These are phyloP conservation scores for Drosophila ustulata DNA, from an alignment of 2,888 invertebrate genomes.

Conservation along the genomic window DNA sequence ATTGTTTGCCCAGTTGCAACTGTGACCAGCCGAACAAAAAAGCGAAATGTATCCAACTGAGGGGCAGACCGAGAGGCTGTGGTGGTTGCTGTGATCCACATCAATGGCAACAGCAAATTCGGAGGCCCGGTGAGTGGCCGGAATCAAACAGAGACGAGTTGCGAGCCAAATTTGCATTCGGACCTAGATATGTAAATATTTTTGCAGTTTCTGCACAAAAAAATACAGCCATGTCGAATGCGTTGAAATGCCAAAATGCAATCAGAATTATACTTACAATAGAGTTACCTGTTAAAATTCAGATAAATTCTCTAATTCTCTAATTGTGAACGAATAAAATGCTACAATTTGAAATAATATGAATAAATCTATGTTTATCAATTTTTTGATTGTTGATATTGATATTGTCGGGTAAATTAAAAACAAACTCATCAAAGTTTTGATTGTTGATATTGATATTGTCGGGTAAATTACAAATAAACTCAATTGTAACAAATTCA, in stretches of 20 bases:
- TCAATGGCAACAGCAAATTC: constrained; percentile 8
- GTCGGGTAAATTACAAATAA: no score
- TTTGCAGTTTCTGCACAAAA: neutral
- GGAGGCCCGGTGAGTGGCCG: constrained; percentile 3
- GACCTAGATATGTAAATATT: constrained; percentile 7
- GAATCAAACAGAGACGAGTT: constrained; percentile 14
- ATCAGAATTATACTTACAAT: constrained; percentile 1
- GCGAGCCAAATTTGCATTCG: constrained; percentile 19
- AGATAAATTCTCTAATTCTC: neutral
- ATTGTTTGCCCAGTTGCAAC: constrained; percentile 51
- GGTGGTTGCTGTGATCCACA: neutral
- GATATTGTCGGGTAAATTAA: no score
- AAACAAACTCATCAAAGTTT: no score
- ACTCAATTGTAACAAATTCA: no score
- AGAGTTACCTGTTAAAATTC: neutral
- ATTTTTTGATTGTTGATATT: no score
- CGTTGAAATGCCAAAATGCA: neutral
- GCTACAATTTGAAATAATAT: no score
- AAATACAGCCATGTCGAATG: neutral
- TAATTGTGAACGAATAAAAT: no score
- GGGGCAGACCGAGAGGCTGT: no score
- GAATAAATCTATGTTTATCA: no score
- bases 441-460: no score
- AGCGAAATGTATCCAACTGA: constrained; percentile 2
- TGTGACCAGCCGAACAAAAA: constrained; percentile 13